Evolutionary conservation across 2,888 invertebrate genomes (phyloP), one percentile per base, ranked within the genome.

Genomic region (Hanleya hanleyi): DNA sequence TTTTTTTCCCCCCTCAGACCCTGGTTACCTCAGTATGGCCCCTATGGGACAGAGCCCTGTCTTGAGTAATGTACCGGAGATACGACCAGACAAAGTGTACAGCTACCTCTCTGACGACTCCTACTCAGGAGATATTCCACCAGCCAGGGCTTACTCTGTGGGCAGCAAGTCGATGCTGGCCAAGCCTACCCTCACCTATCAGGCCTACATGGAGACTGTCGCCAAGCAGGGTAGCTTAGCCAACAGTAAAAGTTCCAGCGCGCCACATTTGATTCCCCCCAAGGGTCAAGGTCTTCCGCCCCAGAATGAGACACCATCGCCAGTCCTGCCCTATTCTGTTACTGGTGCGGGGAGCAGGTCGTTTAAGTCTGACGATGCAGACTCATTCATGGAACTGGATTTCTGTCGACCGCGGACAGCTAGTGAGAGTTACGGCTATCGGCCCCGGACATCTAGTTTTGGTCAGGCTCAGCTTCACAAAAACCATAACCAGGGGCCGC

Each of bases 31-130:
- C 4, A 83, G 85, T 7, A 85, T 86, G 86, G 81, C 84, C 12
- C 83, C 83, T 33, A 76, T 77, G 32, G 76, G 77, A 5, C 78
- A 76, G 61, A 83, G 83, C 75, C 82, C 83, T 0, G 76, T 77
- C 64, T 95, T 95, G 0, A 95, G 95, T 87, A 92, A 94, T 51
- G 91, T 84, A 93, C 22, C 94, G 65, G 95, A 95, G 88, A 96
- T 94, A 91, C 94, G 94, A 80, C 92, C 96, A 66, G 96, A 96
- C 85, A 96, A 96, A 86, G 96, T 96, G 0, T 92, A 93, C 73
- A 94, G 96, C 22, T 95, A 86, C 70, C 76, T 87, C 35, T 81
- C 84, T 79, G 93, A 94, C 82, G 88, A 91, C 84, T 93, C 93
- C 15, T 81, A 90, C 90, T 87, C 87, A 1, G 79, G 81, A 92